Percentiles rank a stretch among this genome's conserved stretches.
phyloP scores from a whole-genome alignment of 2,888 invertebrate genomes.

The Embidobia sp. region DNA sequence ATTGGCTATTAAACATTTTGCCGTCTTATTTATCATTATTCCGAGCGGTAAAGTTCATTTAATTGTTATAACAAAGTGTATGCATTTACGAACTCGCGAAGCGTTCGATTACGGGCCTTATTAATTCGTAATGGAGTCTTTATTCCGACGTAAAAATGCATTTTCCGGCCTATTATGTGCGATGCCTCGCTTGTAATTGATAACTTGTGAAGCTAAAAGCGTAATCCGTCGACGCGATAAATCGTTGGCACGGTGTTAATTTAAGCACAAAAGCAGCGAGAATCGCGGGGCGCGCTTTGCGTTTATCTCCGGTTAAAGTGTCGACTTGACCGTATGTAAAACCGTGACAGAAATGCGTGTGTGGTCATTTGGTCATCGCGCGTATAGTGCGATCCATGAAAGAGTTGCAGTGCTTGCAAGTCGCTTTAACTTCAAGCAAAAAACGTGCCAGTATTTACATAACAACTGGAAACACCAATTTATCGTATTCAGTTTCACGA shows the following conservation, averaged over 20 bases:
- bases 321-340: conserved; percentile 27
- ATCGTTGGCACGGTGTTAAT: conserved; percentile 24
- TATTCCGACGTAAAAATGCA: no score
- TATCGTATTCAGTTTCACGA: no score
- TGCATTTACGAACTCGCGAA: no score
- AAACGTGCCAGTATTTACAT: conserved; percentile 25
- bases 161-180: background rate
- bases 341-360: conserved; percentile 23
- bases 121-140: no score
- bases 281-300: conserved; percentile 18
- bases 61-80: no score
- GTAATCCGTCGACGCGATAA: conserved; percentile 22
- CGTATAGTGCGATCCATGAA: no score
- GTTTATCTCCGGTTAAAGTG: conserved; percentile 34
- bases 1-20: conserved; percentile 21
- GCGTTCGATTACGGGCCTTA: no score
- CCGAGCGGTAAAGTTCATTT: no score
- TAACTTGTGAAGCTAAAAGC: conserved; percentile 8
- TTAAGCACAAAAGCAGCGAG: conserved; percentile 30
- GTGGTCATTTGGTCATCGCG: conserved; percentile 33
- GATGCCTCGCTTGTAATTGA: background rate
- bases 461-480: no score
- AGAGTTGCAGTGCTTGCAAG: conserved; percentile 22
- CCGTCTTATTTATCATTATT: no score
- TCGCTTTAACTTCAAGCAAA: conserved; percentile 17